A percentile compares a stretch with the other conserved stretches of the same genome.
Evolutionary conservation across 2,797 vertebrate species (phyloP).

Genomic region (Lepus oiostolus): DNA sequence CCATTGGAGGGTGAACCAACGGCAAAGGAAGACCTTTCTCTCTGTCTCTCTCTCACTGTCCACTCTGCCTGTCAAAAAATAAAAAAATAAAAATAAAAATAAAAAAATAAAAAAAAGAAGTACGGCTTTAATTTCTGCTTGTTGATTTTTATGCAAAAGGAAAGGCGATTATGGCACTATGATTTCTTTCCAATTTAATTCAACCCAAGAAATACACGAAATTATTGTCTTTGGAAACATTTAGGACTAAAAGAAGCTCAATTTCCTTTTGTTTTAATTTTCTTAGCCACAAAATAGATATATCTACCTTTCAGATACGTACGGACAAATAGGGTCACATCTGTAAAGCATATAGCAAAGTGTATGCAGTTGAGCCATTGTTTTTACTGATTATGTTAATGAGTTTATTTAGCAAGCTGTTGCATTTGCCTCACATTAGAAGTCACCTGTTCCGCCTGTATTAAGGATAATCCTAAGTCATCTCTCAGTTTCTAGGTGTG

Average conservation of each 20-base stretch:
- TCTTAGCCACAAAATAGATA: conserved; percentile 17
- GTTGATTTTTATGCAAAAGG: conserved; percentile 3
- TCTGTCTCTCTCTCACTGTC: no score
- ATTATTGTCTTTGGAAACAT: conserved; percentile 28
- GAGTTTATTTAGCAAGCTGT: conserved; percentile 10
- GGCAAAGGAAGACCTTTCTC: no score
- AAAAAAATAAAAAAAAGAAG: background rate
- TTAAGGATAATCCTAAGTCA: background rate
- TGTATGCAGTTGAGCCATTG: background rate
- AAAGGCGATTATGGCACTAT: background rate
- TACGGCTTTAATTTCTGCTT: conserved; percentile 47
- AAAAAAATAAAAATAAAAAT: no score
- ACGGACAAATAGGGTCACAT: background rate
- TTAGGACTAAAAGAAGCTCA: background rate
- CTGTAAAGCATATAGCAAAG: background rate
- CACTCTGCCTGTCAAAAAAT: no score
- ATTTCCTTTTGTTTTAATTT: conserved; percentile 34
- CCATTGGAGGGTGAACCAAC: no score
- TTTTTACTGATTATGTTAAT: background rate
- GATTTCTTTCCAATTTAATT: conserved; percentile 58
- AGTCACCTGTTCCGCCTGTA: background rate
- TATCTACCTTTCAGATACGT: background rate
- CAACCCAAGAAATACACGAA: background rate
- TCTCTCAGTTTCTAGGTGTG: background rate
- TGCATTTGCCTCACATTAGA: conserved; percentile 25